Base-by-base conservation (phyloP, 37 sponge, comb jelly and placozoan species). In the Geodia barretti region DNA sequence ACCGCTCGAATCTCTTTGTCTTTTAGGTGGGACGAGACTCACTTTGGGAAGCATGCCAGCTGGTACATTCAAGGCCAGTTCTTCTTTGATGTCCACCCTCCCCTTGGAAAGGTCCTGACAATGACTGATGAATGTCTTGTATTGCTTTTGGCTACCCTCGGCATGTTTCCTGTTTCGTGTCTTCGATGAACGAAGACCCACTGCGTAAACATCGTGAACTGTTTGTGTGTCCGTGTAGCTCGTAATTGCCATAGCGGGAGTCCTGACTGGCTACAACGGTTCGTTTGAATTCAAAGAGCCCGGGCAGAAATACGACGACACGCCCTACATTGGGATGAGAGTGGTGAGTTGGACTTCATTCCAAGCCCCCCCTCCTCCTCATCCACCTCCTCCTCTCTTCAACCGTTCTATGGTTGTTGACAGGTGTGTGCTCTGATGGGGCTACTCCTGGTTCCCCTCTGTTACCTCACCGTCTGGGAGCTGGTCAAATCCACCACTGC, bases 21-120 rank as follows among this genome's bases (percentile, higher is more conserved):
- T 73, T 36, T 47, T 43, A 91, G 96, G 7, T 98, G 99, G 99
- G 99, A 98, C 84, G 99, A 98, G 77, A 96, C 99, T 0, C 99
- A 98, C 74, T 98, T 98, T 83, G 99, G 99, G 1, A 98, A 98
- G 74, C 94, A 93, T 88, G 99, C 96, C 32, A 98, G 93, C 68
- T 94, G 85, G 86, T 98, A 98, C 78, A 87, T 98, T 9, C 92
- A 96, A 30, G 90, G 97, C 1, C 86, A 75, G 28, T 96, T n/a
- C n/a, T n/a, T n/a, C n/a, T n/a, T n/a, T n/a, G n/a, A n/a, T n/a
- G 92, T 96, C 25, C 97, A 98, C 74, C 99, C 97, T 62, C 99
- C 99, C 37, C 86, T 98, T 26, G 98, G 96, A 39, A 98, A 98
- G 79, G 94, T 89, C 60, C 74, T 1, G 20, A 14, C 60, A 17